phyloP scores from a whole-genome alignment of 2,113 vertebrate genomes.

The Acrocephalus kingi region DNA sequence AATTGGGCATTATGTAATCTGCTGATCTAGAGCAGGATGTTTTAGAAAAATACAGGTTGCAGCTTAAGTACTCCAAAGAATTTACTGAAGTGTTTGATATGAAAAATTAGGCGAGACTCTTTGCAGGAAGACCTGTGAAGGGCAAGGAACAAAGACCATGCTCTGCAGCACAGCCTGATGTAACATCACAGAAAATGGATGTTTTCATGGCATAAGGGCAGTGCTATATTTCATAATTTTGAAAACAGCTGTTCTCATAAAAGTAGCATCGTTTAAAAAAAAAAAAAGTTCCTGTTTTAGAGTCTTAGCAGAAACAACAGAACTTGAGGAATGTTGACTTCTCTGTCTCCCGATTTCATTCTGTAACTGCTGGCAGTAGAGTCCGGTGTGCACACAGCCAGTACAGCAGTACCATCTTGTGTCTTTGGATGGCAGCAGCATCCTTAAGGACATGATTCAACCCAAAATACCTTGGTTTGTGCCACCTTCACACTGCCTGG shows the following conservation, averaged over 20 bases:
- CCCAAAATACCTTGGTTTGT: background rate
- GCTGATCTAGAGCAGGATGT: background rate
- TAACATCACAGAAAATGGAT: background rate
- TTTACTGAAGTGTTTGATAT: background rate
- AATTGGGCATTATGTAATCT: background rate
- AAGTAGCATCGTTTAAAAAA: fast-evolving
- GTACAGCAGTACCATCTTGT: background rate
- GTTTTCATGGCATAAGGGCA: background rate
- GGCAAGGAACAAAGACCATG: background rate
- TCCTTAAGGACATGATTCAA: constrained; percentile 2
- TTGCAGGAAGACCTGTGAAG: background rate
- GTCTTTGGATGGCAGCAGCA: constrained; percentile 74
- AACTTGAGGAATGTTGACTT: background rate
- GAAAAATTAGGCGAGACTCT: background rate
- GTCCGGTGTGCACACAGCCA: fast-evolving
- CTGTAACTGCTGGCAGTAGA: background rate
- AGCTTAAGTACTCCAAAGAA: background rate
- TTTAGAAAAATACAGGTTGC: background rate
- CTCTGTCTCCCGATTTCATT: background rate
- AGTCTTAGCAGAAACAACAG: background rate
- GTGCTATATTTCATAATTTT: background rate
- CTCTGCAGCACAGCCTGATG: background rate
- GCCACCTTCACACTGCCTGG: background rate
- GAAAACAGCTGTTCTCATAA: background rate
- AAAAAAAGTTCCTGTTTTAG: background rate